Evolutionary conservation across 2,797 vertebrate genomes (phyloP).

Genomic region (Anomalospiza imberbis): DNA sequence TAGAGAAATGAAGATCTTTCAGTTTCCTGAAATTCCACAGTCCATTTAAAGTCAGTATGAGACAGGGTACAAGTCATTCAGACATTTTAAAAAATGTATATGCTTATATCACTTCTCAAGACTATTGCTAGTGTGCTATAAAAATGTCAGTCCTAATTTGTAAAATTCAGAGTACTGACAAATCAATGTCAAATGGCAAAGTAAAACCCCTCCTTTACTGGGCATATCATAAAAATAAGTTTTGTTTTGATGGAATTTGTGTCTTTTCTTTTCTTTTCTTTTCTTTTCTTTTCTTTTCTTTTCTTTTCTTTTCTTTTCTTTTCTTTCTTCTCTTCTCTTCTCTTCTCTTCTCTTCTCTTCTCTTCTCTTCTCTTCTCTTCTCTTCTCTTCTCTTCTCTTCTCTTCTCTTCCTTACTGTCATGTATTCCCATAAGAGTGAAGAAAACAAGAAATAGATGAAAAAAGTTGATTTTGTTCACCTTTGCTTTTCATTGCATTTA

Average conservation of each 20-base stretch:
- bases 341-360: no score
- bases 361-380: no score
- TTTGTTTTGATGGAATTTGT: neutral
- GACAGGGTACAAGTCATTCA: neutral
- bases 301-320: neutral
- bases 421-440: neutral
- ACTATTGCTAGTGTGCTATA: neutral
- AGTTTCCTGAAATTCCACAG: neutral
- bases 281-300: neutral
- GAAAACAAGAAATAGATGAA: neutral
- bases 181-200: neutral
- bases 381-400: neutral
- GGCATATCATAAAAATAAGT: neutral
- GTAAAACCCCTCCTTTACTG: neutral
- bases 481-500: neutral
- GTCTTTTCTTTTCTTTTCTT: fast-evolving
- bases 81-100: fast-evolving
- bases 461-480: neutral
- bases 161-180: neutral
- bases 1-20: neutral
- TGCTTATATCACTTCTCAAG: neutral
- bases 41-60: neutral
- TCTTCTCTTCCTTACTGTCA: neutral
- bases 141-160: neutral
- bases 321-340: no score